Conservation (phyloP, 1,140 invertebrate genomes). For the Paracyclopina nana region DNA sequence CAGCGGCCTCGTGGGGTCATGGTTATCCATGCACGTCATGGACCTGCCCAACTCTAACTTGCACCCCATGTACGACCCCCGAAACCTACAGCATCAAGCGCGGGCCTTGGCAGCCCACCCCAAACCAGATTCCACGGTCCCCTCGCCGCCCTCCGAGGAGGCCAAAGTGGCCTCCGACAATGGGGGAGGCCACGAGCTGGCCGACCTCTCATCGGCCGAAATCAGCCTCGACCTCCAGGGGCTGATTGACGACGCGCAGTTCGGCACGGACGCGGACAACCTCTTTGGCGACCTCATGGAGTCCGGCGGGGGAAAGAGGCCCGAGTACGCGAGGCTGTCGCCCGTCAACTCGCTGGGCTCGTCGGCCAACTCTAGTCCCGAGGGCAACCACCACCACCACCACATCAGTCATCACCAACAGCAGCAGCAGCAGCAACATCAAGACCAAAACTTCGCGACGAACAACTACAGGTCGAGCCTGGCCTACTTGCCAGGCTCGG, state of each 20-base stretch:
- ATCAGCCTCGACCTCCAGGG: slow-evolving; percentile 69
- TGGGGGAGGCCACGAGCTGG: slow-evolving; percentile 41
- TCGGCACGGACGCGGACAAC: slow-evolving; percentile 56
- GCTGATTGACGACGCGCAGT: slow-evolving; percentile 66
- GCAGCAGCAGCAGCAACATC: slow-evolving; percentile 24
- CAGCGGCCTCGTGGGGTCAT: too few species aligned
- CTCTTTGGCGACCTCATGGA: slow-evolving; percentile 50
- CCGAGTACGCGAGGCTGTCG: neutral
- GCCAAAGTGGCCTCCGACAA: too few species aligned
- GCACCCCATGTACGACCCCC: too few species aligned
- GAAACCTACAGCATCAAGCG: too few species aligned
- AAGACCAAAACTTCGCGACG: slow-evolving; percentile 17
- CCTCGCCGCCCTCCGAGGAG: neutral
- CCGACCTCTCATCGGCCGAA: slow-evolving; percentile 65
- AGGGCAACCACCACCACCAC: slow-evolving; percentile 10
- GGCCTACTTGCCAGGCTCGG: slow-evolving; percentile 71
- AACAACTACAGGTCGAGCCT: slow-evolving; percentile 42
- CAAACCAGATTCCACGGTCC: too few species aligned
- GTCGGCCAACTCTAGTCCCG: slow-evolving; percentile 15
- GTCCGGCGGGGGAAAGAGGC: slow-evolving; percentile 12
- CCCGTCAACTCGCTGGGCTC: slow-evolving; percentile 1
- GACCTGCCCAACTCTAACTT: too few species aligned
- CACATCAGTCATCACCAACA: slow-evolving; percentile 23
- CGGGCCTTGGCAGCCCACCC: too few species aligned
- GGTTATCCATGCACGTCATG: too few species aligned